Evolutionary conservation across 2,888 invertebrate species (phyloP).

Genomic region (Mimumesa dahlbomi): DNA sequence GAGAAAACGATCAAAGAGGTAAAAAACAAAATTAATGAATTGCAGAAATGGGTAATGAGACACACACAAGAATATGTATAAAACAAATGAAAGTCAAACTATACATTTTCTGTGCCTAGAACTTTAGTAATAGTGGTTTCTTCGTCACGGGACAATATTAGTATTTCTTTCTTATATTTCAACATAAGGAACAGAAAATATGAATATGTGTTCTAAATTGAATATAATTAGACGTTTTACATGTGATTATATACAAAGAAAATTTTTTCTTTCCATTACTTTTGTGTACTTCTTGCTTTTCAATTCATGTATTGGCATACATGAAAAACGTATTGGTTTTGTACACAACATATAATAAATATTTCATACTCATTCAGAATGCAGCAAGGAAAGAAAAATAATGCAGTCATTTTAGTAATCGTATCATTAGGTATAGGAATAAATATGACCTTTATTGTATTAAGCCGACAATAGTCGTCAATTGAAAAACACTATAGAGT

Average conservation of each 20-base stretch:
- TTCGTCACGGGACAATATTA: no score
- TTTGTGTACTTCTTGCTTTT: constrained; percentile 2
- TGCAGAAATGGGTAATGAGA: constrained; percentile 21
- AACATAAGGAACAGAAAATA: not conserved
- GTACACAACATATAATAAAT: constrained; percentile 19
- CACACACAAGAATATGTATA: not conserved
- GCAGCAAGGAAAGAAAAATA: constrained; percentile 38
- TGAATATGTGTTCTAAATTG: not conserved
- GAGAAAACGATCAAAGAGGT: constrained; percentile 50
- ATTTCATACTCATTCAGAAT: constrained; percentile 51
- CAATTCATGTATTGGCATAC: not conserved
- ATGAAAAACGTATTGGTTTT: constrained; percentile 1
- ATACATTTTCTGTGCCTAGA: constrained; percentile 6
- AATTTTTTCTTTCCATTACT: constrained; percentile 7
- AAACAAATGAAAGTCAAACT: constrained; percentile 38
- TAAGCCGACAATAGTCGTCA: constrained; percentile 1
- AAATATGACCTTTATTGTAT: constrained; percentile 4
- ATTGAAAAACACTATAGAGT: not conserved
- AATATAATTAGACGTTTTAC: not conserved
- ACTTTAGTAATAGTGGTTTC: constrained; percentile 10
- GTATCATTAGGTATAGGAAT: constrained; percentile 14
- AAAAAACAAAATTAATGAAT: constrained; percentile 55
- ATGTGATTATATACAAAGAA: constrained; percentile 14
- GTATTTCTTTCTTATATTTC: not conserved
- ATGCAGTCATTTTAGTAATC: constrained; percentile 28